Conservation (phyloP, 2,113 vertebrate genomes). For the Sialia sialis region DNA sequence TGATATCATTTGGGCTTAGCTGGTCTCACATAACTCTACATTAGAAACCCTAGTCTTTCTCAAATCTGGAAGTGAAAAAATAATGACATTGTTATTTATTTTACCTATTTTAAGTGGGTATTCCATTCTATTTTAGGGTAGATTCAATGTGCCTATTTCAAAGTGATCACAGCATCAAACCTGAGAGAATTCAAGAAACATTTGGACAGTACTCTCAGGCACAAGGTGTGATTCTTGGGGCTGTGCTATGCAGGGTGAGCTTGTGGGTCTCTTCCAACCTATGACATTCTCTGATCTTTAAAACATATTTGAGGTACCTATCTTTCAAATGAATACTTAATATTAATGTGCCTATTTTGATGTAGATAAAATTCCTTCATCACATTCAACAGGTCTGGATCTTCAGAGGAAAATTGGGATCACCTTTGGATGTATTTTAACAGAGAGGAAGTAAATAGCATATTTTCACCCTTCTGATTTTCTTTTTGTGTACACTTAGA, state of each 20-base stretch:
- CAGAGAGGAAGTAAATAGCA: neutral
- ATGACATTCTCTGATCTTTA: neutral
- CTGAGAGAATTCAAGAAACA: neutral
- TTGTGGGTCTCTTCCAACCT: neutral
- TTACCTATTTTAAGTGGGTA: neutral
- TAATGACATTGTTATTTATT: neutral
- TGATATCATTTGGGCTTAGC: neutral
- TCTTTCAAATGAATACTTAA: neutral
- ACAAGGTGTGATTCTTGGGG: no score
- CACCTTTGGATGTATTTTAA: neutral
- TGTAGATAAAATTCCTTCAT: neutral
- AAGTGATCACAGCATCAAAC: neutral
- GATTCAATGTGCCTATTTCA: neutral
- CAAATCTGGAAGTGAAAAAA: neutral
- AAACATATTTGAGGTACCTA: neutral
- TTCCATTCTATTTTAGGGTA: neutral
- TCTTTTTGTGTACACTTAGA: neutral
- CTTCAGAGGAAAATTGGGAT: neutral
- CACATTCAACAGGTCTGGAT: neutral
- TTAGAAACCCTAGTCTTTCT: neutral
- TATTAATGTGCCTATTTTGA: neutral
- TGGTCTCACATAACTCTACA: neutral
- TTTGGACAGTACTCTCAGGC: neutral
- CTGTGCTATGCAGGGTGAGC: fast-evolving
- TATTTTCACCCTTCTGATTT: neutral